Base-by-base conservation (phyloP, 2,888 invertebrate species). In the Schizotus pectinicornis region DNA sequence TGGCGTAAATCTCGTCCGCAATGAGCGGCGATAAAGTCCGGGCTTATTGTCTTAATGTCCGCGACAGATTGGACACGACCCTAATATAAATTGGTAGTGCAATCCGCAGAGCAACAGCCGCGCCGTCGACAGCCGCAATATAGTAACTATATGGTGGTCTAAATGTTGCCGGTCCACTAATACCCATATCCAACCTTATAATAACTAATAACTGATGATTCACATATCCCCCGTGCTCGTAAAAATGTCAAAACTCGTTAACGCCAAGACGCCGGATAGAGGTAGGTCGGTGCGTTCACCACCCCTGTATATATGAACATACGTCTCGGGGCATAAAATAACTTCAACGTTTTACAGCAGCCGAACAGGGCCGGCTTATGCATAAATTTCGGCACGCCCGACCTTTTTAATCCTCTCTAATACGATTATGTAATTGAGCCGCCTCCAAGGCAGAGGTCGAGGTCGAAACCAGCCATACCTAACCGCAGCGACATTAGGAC, bases 11-110 rank as follows among this genome's bases (percentile, higher is more conserved):
- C 70, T 69, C 63, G 45, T 56, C 61, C 63, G 67, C 67, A 70
- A 72, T 71, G 70, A 74, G 71, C 70, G 67, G 69, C 67, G 68
- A 73, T 72, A 70, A 71, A 71, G 71, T 69, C 67, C 65, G 58
- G 62, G 71, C 73, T 75, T 74, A 75, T 75, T 75, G 74, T 74
- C 74, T 74, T 73, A 74, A 74, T 74, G 73, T 74, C 61, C 63
- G 67, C 74, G 72, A 74, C 76, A 76, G 74, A 75, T 74, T 75
- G 76, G 68, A 70, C 74, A 74, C 73, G 74, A 71, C 68, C 71
- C 69, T 69, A 72, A 73, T 73, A 74, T 76, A 74, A 74, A 74
- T 74, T 68, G 68, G 62, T 61, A 54, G 61, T 51, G 65, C 63
- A 59, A 61, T 62, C 61, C 61, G 51, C 54, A 56, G 54, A 57